Evolutionary conservation across 2,113 vertebrate species (phyloP), one percentile per base, ranked within the genome.

Genomic region (Ammodytes marinus): DNA sequence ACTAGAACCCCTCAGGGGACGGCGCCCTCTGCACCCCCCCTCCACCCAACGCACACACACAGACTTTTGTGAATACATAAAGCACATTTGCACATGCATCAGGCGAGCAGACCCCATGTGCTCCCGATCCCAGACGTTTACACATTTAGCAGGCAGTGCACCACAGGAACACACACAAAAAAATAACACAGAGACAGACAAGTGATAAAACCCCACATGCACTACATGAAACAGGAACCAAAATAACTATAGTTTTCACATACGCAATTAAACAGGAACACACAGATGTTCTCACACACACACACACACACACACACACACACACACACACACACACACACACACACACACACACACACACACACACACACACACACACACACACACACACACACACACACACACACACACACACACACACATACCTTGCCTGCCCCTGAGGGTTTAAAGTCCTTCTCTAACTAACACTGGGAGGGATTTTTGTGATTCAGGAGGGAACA

Each of bases 401-500:
- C 10, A 46, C 40, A 58, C 27, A 46, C 37, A 58, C 19, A 58
- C 35, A 52, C 58, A 40, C 35, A 47, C 64, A 14, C 19, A 43
- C 52, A 65, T 57, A 54, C 50, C 47, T 17, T 2, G 60, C 37
- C 43, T 42, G 68, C 58, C 59, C 57, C 58, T 3, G n/a, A 2
- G 14, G 66, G 60, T 45, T 72, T 64, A 13, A 40, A 75, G 43
- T 55, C 49, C 8, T 17, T 13, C 71, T 47, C 65, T 74, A 69
- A 77, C 42, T 52, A 42, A 83, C 49, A 57, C 50, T 15, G 58
- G 43, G 79, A 73, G 79, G 8, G n/a, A 27, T 69, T 61, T 67
- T 43, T 61, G 8, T 8, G n/a, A 42, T 72, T 79, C 79, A 0
- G 3, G 82, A 75, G 74, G 80, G 84, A 84, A 75, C 74, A 69